A percentile compares a stretch with the other conserved stretches of the same genome.
Evolutionary conservation across 2,888 invertebrate species (phyloP).

Genomic region (Hypercompe scribonia): DNA sequence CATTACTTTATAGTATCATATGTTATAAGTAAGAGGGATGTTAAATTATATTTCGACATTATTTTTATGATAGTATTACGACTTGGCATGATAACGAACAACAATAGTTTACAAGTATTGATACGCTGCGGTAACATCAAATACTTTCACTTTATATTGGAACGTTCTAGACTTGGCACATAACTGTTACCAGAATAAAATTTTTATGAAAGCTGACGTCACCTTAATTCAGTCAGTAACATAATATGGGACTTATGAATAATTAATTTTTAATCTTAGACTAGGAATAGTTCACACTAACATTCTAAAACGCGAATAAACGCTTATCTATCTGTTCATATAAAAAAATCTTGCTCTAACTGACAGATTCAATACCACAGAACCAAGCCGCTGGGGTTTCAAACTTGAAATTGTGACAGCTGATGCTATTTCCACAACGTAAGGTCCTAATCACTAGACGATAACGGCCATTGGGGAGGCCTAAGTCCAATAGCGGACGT

Average conservation of each 20-base stretch:
- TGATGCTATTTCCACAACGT: too few species aligned
- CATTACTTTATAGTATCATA: constrained; percentile 55
- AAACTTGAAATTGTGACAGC: too few species aligned
- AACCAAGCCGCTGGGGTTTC: too few species aligned
- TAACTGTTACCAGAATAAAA: not conserved
- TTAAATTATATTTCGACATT: constrained; percentile 40
- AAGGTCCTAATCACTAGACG: too few species aligned
- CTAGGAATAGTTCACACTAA: not conserved
- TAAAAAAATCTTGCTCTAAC: too few species aligned
- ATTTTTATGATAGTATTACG: constrained; percentile 27
- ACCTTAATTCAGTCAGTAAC: not conserved
- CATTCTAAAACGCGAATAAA: too few species aligned
- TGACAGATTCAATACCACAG: too few species aligned
- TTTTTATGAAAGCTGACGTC: not conserved
- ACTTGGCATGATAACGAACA: constrained; percentile 18
- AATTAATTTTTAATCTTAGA: not conserved
- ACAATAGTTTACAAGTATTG: constrained; percentile 31
- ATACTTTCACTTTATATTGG: constrained; percentile 29
- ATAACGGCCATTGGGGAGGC: too few species aligned
- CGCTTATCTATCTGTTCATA: too few species aligned
- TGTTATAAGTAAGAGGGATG: constrained; percentile 43
- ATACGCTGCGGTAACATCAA: constrained; percentile 19
- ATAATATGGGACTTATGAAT: not conserved
- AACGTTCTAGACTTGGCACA: constrained; percentile 19
- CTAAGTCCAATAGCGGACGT: too few species aligned